Base-by-base conservation (phyloP, 2,113 vertebrate species). In the Neolamprologus tretocephalus region DNA sequence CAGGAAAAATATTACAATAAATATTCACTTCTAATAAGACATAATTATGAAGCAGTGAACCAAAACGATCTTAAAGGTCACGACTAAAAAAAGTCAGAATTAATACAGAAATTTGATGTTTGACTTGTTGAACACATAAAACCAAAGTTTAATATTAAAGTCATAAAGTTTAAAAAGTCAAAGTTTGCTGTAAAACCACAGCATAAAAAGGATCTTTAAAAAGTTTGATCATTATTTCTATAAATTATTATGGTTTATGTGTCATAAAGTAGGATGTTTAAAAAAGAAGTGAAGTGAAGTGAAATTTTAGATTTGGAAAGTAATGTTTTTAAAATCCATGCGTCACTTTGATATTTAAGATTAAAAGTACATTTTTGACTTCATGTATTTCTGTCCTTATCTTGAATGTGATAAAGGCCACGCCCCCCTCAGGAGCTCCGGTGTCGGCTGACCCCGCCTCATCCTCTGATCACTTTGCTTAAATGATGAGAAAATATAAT, bases 171-270 rank as follows among this genome's bases (percentile, higher is more conserved):
- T 14, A 71, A 42, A 71, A 68, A 9, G 11, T 40, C 35, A 16
- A 23, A 42, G 0, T 71, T 42, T 9, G 4, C 11, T 23, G 11
- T 40, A 68, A 68, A 68, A 40, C 35, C 63, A 68, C 35, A 68
- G 35, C n/a, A n/a, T 6, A 1, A 42, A 0, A 71, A 42, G 3
- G 0, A 40, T 71, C 35, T 71, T 71, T 40, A 42, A 42, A 6
- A 71, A 14, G 5, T 57, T 26, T 5, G 10, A 35, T 63, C 31
- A 1, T 35, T 63, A 35, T 63, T 63, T 35, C 17, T 0, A 0
- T 35, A 35, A n/a, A 63, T 66, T 31, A 10, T 17, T 37, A 1
- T 11, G 28, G 16, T n/a, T 63, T 35, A 0, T 33, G 31, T 63
- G 17, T 63, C 31, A 63, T 11, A 63, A 7, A 63, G 31, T 12